Evolutionary conservation across 2,888 invertebrate species (phyloP).

Genomic region (Girardia tigrina): DNA sequence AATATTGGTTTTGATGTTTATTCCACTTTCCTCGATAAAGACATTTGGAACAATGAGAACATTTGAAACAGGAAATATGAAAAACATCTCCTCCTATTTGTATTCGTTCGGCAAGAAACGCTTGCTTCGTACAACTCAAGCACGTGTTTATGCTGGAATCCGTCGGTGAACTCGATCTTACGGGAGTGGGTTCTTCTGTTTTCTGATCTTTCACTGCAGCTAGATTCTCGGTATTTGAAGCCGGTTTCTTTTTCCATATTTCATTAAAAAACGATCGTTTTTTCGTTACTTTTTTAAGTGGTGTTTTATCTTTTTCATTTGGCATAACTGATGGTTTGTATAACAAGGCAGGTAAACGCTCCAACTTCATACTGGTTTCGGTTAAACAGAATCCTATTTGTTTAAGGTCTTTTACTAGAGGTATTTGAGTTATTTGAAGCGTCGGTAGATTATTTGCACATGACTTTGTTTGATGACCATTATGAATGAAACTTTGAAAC

Average conservation of each 20-base stretch:
- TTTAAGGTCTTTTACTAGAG: not conserved
- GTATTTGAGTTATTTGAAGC: not conserved
- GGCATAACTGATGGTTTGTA: not conserved
- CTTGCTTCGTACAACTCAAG: not conserved
- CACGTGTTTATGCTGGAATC: not conserved
- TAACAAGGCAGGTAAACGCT: not conserved
- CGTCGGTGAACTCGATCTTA: not conserved
- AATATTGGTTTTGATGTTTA: not conserved
- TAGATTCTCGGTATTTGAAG: not conserved
- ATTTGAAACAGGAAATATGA: constrained; percentile 11
- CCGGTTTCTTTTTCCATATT: not conserved
- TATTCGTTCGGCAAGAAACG: not conserved
- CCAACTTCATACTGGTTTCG: not conserved
- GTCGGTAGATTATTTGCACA: not conserved
- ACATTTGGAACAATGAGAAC: not conserved
- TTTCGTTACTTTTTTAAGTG: not conserved
- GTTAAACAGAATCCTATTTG: not conserved
- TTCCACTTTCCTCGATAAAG: constrained; percentile 1
- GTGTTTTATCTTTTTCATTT: not conserved
- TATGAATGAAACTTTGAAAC: not conserved
- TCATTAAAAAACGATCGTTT: not conserved
- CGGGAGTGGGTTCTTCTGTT: not conserved
- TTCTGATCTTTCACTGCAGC: not conserved
- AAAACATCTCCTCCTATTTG: not conserved
- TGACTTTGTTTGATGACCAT: not conserved